A percentile compares a stretch with the other conserved stretches of the same genome.
Conservation (phyloP, 2,797 vertebrate species). For the Microctenopoma steveboyesi region DNA sequence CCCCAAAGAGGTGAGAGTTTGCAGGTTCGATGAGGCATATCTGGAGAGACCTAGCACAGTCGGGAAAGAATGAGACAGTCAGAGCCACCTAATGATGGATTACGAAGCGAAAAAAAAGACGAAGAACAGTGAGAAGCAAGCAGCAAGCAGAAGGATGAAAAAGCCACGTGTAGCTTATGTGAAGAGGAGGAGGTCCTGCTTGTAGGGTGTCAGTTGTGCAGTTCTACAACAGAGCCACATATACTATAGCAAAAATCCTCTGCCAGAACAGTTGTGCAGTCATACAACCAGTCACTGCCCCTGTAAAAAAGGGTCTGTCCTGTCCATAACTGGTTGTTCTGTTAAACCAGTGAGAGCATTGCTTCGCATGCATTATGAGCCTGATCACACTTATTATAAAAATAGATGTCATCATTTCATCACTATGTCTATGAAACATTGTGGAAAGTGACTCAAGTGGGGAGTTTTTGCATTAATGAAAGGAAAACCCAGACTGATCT, state of each 20-base stretch:
- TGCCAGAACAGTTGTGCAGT: conserved; percentile 39
- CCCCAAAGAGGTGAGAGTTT: conserved; percentile 50
- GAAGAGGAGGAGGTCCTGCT: conserved; percentile 12
- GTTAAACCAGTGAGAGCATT: conserved; percentile 41
- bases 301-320: conserved; percentile 60
- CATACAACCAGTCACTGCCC: conserved; percentile 30
- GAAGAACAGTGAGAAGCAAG: conserved; percentile 36
- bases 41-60: conserved; percentile 41
- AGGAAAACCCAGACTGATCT: conserved; percentile 26
- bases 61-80: conserved; percentile 25
- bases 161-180: conserved; percentile 42
- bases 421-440: conserved; percentile 18
- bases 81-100: conserved; percentile 28
- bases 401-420: conserved; percentile 33
- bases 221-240: conserved; percentile 24
- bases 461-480: conserved; percentile 33
- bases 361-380: conserved; percentile 46
- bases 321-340: conserved; percentile 36
- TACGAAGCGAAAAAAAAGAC: conserved; percentile 13
- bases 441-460: conserved; percentile 19
- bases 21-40: conserved; percentile 66
- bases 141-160: conserved; percentile 37
- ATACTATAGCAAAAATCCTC: conserved; percentile 11
- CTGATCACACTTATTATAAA: conserved; percentile 41
- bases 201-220: conserved; percentile 33